phyloP scores from a whole-genome alignment of 2,888 invertebrate genomes.

The Drosophila helvetica region DNA sequence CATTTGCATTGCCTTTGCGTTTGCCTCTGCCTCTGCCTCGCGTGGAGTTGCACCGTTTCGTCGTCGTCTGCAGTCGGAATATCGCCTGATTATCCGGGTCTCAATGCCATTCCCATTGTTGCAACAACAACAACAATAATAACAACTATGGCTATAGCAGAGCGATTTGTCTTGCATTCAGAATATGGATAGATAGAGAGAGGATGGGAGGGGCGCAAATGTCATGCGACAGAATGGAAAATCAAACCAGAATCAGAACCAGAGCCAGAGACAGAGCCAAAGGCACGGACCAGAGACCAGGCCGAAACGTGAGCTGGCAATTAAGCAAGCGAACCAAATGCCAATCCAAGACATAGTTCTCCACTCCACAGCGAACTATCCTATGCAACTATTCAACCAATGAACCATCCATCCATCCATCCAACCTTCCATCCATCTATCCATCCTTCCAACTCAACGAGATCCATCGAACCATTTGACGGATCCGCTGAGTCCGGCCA shows the following conservation, averaged over 20 bases:
- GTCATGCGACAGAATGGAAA: conserved; percentile 66
- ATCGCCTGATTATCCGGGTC: conserved; percentile 66
- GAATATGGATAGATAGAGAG: not conserved
- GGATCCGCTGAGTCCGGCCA: conserved; percentile 12
- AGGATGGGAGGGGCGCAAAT: conserved; percentile 56
- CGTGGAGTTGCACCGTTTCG: conserved; percentile 38
- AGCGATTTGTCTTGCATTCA: conserved; percentile 72
- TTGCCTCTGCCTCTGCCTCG: conserved; percentile 50
- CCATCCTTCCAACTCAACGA: not conserved
- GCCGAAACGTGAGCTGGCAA: conserved; percentile 77
- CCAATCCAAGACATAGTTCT: conserved; percentile 25
- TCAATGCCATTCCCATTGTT: conserved; percentile 65
- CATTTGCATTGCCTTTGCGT: conserved; percentile 67
- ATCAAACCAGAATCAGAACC: conserved; percentile 56
- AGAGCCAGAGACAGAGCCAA: not conserved
- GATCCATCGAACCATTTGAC: conserved; percentile 11
- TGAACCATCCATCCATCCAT: conserved; percentile 6
- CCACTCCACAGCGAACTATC: not conserved
- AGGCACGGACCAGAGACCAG: conserved; percentile 19
- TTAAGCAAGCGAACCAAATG: conserved; percentile 59
- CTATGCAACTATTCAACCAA: conserved; percentile 1
- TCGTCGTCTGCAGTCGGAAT: conserved; percentile 42
- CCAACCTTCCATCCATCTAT: conserved; percentile 8
- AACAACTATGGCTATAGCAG: conserved; percentile 21
- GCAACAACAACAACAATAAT: conserved; percentile 10